Evolutionary conservation across 2,888 invertebrate genomes (phyloP), one percentile per base, ranked within the genome.

Genomic region (Amblyteles armatorius): DNA sequence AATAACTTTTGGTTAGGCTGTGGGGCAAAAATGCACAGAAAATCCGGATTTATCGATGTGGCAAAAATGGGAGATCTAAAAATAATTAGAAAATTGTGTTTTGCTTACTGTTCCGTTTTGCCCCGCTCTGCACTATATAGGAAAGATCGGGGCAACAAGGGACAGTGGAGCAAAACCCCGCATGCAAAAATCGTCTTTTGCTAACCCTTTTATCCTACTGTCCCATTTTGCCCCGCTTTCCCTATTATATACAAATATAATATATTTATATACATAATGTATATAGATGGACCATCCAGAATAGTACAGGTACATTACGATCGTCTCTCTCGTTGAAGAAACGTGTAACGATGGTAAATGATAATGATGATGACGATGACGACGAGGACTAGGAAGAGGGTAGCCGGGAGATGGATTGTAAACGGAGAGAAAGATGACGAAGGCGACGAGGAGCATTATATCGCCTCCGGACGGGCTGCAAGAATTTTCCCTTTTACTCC

Each of bases 311-410:
- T 67, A 68, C 40, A 52, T 60, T 60, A 79, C 77, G 60, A 57
- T 36, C 69, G 79, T 72, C 68, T 69, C 55, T 79, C 55, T 48
- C 63, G 65, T 63, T 82, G 83, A 83, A 82, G 80, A 40, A 83
- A 81, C 77, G 52, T 73, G 83, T 86, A 79, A 86, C 82, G 86
- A 86, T 83, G 79, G 74, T 86, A 76, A 85, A 86, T 86, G 86
- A 86, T 84, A 81, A 79, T 86, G 80, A 85, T 82, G 85, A 85
- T 83, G 84, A 86, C 82, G 85, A 87, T 85, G 72, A 84, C 73
- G 80, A 82, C 83, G 77, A 83, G 69, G 60, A 29, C 16, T 40
- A 44, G 73, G 36, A 44, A 40, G 26, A 57, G 40, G 60, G 55
- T 71, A 57, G 22, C 19, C 13, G 48, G 22, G 63, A 69, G 80